A percentile compares a stretch with the other conserved stretches of the same genome.
These are phyloP conservation scores for Trissolcus japonicus DNA, from an alignment of 2,888 invertebrate species.

Conservation along the genomic window DNA sequence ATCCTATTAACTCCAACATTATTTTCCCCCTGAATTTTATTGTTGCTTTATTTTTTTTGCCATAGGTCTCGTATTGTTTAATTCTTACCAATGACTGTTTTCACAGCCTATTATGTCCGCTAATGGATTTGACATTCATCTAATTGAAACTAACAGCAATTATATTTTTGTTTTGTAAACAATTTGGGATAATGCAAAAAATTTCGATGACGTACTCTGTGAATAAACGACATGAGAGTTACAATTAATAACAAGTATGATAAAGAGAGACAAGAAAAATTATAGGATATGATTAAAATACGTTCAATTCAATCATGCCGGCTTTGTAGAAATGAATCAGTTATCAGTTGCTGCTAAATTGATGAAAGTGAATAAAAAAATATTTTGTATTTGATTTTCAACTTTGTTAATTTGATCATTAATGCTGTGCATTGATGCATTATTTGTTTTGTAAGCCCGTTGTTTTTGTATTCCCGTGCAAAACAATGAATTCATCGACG, in stretches of 20 bases:
- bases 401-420: background rate
- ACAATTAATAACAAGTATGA: too few relatives aligned
- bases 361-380: constrained; percentile 8
- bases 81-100: constrained; percentile 32
- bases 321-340: background rate
- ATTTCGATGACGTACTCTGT: too few relatives aligned
- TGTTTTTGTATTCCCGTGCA: constrained; percentile 7
- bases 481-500: constrained; percentile 9
- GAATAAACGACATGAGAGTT: too few relatives aligned
- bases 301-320: too few relatives aligned
- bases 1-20: constrained; percentile 12
- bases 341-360: constrained; percentile 2
- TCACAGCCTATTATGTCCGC: background rate
- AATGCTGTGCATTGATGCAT: background rate
- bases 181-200: too few relatives aligned
- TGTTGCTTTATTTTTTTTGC: constrained; percentile 1
- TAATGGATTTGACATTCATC: background rate
- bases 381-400: constrained; percentile 8
- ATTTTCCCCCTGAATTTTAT: constrained; percentile 17
- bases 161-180: background rate
- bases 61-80: constrained; percentile 42
- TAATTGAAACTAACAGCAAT: background rate
- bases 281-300: too few relatives aligned
- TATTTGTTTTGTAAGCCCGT: too few relatives aligned
- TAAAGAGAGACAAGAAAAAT: too few relatives aligned